These are phyloP conservation scores for Coregonus ussuriensis DNA, from an alignment of 2,797 vertebrate species.

Conservation along the genomic window DNA sequence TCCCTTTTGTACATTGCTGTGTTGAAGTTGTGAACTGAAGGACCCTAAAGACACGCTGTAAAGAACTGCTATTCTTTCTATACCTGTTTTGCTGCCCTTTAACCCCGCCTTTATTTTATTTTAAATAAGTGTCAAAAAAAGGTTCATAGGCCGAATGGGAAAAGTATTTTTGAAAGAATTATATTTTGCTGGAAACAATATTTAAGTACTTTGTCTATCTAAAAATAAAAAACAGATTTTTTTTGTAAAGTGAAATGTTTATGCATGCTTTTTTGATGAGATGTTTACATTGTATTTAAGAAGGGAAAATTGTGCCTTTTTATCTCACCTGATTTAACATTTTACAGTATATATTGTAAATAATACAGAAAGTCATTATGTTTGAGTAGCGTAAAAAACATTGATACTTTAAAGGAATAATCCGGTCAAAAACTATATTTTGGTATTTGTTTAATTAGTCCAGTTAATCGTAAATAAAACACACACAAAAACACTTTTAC, in stretches of 20 bases:
- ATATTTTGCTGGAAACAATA: conserved; percentile 99
- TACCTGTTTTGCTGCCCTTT: conserved; percentile 49
- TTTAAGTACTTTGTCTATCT: conserved; percentile 99
- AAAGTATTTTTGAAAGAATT: conserved; percentile 99
- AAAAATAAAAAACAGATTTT: conserved; percentile 85
- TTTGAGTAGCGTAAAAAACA: conserved; percentile 83
- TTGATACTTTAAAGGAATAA: conserved; percentile 78
- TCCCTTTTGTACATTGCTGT: conserved; percentile 86
- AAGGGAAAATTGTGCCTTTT: conserved; percentile 99
- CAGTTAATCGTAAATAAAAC: too few relatives aligned
- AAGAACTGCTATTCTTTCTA: conserved; percentile 57
- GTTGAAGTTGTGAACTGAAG: conserved; percentile 83
- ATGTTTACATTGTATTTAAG: conserved; percentile 99
- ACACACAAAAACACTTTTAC: too few relatives aligned
- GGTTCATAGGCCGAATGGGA: conserved; percentile 96
- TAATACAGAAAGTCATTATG: conserved; percentile 86
- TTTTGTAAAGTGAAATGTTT: conserved; percentile 98
- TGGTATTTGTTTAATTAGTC: too few relatives aligned
- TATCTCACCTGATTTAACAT: conserved; percentile 96
- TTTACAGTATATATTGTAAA: conserved; percentile 98
- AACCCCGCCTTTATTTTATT: conserved; percentile 35
- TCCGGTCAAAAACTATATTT: too few relatives aligned
- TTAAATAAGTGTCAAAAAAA: conserved; percentile 77
- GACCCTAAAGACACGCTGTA: conserved; percentile 86
- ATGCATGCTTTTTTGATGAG: conserved; percentile 97